Evolutionary conservation across 2,113 vertebrate species (phyloP).

Genomic region (Alosa alosa): DNA sequence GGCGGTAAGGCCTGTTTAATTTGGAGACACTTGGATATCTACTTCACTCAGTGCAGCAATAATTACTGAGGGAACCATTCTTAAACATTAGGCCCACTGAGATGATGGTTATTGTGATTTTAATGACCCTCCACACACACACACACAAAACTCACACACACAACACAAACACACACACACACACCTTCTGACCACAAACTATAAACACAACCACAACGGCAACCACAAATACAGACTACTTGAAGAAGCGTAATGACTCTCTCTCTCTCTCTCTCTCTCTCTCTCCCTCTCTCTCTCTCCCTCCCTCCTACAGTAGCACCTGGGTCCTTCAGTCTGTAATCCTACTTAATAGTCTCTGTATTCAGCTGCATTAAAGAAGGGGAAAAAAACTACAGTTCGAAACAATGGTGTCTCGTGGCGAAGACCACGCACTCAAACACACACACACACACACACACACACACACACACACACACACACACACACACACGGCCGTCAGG

Average conservation of each 20-base stretch:
- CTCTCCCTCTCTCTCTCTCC: neutral
- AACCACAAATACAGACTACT: neutral
- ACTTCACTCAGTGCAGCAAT: conserved; percentile 76
- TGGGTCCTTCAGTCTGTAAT: conserved; percentile 22
- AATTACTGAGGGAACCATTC: conserved; percentile 69
- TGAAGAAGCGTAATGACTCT: conserved; percentile 20
- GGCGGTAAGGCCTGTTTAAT: conserved; percentile 71
- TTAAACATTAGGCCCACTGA: conserved; percentile 72
- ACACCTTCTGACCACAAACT: neutral
- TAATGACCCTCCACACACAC: neutral
- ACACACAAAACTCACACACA: neutral
- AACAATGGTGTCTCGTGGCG: conserved; percentile 22
- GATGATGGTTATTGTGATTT: conserved; percentile 32
- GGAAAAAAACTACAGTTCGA: neutral
- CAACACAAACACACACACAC: neutral
- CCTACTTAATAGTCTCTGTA: conserved; percentile 15
- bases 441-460: too few relatives aligned
- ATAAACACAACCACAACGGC: neutral
- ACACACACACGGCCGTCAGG: neutral
- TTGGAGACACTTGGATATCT: conserved; percentile 73
- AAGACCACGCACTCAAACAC: neutral
- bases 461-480: neutral
- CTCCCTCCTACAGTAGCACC: neutral
- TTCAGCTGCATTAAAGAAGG: conserved; percentile 19
- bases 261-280: neutral